Conservation (phyloP, 1,140 invertebrate genomes). For the Drosophila kurseongensis region DNA sequence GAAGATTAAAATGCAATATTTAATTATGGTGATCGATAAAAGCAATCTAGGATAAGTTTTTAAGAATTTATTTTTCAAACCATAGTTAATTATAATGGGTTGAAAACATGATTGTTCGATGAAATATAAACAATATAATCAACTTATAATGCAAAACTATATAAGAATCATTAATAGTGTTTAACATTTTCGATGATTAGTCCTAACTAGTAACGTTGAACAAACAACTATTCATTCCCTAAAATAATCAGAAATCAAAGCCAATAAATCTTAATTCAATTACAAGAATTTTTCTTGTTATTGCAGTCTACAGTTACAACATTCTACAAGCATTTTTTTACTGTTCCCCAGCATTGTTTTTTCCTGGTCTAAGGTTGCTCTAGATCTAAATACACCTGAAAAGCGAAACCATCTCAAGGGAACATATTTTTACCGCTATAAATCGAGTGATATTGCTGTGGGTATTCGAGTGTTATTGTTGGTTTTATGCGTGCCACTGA, state of each 20-base stretch:
- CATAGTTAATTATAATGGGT: too few relatives aligned
- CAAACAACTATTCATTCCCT: not conserved
- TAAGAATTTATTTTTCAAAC: too few relatives aligned
- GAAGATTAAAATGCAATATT: too few relatives aligned
- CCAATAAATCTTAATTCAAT: not conserved
- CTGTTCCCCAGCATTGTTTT: not conserved
- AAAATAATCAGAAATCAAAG: not conserved
- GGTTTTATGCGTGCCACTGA: constrained; percentile 6
- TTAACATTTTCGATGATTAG: too few relatives aligned
- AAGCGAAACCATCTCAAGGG: constrained; percentile 19
- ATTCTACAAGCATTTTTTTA: not conserved
- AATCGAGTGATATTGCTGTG: constrained; percentile 5
- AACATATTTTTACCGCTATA: constrained; percentile 14
- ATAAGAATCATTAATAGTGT: too few relatives aligned
- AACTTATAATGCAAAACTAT: too few relatives aligned
- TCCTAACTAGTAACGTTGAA: too few relatives aligned
- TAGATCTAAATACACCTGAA: constrained; percentile 2
- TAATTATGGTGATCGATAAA: too few relatives aligned
- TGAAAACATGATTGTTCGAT: too few relatives aligned
- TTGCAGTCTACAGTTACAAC: not conserved
- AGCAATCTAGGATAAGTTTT: too few relatives aligned
- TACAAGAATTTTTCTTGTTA: not conserved
- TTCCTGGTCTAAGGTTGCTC: constrained; percentile 1
- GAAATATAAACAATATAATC: too few relatives aligned
- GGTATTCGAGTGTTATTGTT: constrained; percentile 6